These are phyloP conservation scores for Schizothorax lantsangensis DNA, from an alignment of 2,797 vertebrate species.

Conservation along the genomic window DNA sequence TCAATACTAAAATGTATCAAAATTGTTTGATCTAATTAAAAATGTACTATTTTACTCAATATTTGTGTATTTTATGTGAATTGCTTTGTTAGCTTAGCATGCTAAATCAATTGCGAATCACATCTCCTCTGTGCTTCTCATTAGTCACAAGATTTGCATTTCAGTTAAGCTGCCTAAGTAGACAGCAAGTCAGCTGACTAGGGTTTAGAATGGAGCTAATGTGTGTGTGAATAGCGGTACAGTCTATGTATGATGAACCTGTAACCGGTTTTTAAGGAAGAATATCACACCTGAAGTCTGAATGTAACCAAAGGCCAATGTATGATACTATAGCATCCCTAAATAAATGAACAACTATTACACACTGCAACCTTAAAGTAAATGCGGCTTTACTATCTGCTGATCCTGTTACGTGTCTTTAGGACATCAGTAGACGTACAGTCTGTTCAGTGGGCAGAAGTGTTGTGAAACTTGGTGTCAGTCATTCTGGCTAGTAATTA, in stretches of 20 bases:
- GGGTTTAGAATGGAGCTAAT: background rate
- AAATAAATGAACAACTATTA: conserved; percentile 26
- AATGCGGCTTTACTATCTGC: background rate
- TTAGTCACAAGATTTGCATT: background rate
- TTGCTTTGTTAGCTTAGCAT: background rate
- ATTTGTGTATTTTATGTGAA: background rate
- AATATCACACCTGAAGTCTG: conserved; percentile 1
- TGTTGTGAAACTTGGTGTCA: background rate
- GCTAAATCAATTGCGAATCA: background rate
- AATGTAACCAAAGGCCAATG: background rate
- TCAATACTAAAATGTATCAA: background rate
- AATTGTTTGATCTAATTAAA: background rate
- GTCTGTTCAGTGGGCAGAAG: background rate
- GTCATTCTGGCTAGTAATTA: background rate
- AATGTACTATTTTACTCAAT: background rate
- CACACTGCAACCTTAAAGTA: background rate
- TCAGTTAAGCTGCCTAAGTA: background rate
- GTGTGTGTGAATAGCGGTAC: background rate
- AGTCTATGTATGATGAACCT: background rate
- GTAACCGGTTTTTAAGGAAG: background rate
- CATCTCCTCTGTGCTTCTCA: background rate
- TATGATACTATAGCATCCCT: conserved; percentile 2
- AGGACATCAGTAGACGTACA: background rate
- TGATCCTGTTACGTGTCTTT: conserved; percentile 6
- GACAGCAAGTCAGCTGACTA: background rate